Evolutionary conservation across 2,888 invertebrate species (phyloP), one percentile per base, ranked within the genome.

Genomic region (Frankliniella intonsa): DNA sequence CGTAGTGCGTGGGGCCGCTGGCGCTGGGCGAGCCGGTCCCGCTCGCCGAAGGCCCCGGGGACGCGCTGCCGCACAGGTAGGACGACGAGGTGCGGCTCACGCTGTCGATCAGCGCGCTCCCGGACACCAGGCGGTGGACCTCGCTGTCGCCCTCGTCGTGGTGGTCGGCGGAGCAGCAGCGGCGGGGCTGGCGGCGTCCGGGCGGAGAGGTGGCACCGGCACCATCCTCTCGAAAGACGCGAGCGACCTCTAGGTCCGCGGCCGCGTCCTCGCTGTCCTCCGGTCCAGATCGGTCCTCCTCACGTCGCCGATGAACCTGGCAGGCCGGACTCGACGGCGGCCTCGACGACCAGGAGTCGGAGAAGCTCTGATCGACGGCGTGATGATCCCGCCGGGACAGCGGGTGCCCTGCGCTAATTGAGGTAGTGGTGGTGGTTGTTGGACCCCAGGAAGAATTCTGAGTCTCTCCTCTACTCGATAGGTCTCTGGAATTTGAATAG

Each of bases 211-310:
- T 25, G 11, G 22, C 8, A 25, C 69, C 69, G 25, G 25, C 69
- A 19, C 14, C 14, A 25, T 76, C 69, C 69, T 76, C 22, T 9
- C 22, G 25, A 25, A 76, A 76, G 11, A 76, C 69, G 69, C 22
- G 69, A 8, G 69, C 69, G 1, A 76, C 69, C 69, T 76, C 69
- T 8, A 22, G 69, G 69, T 76, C 69, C 11, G 69, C 69, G 12
- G 69, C 69, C 22, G 69, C 69, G 69, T 76, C 69, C 22, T 76
- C 69, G 25, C 25, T 76, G 69, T 69, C 69, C 69, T 69, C 22
- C 9, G 65, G 9, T 22, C 11, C 69, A 5, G 9, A 25, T 22
- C 62, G 17, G 62, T 62, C 62, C 62, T 62, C 17, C 19, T 17
- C 17, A 76, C 69, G 69, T 22, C 69, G 69, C 25, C 69, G 25